Conservation (phyloP, 1,140 invertebrate species). For the Hylyphantes graminicola region DNA sequence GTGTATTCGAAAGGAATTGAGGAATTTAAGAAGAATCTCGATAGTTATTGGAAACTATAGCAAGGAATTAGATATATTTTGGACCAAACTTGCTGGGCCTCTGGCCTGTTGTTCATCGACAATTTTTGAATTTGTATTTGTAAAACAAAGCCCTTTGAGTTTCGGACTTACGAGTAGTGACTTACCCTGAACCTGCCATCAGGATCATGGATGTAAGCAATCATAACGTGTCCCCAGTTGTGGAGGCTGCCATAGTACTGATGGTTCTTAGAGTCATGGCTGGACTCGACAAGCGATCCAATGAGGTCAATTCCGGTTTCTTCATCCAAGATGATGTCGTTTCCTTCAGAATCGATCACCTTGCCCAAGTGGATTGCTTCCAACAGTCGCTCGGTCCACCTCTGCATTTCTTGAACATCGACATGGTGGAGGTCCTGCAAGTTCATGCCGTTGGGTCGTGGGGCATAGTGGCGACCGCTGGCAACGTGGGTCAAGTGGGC, state of each 20-base stretch:
- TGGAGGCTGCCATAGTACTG: conserved; percentile 70
- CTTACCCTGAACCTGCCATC: conserved; percentile 68
- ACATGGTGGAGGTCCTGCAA: conserved; percentile 67
- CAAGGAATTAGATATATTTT: too few species aligned
- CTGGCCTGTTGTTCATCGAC: too few species aligned
- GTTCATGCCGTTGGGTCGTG: conserved; percentile 71
- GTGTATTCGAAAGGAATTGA: too few species aligned
- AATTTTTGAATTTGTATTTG: too few species aligned
- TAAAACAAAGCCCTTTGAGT: too few species aligned
- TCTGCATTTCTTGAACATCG: conserved; percentile 68
- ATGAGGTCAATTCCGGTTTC: conserved; percentile 69
- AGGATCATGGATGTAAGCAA: conserved; percentile 79
- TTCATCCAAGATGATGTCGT: conserved; percentile 50
- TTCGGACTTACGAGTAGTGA: neutral
- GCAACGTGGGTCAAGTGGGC: conserved; percentile 72
- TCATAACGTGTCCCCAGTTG: conserved; percentile 68
- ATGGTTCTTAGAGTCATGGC: conserved; percentile 69
- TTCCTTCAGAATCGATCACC: conserved; percentile 42
- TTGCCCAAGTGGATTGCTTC: conserved; percentile 58
- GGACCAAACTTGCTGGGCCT: too few species aligned
- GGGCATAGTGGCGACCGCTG: conserved; percentile 75
- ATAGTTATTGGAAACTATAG: too few species aligned
- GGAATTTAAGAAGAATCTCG: too few species aligned
- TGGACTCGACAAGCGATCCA: conserved; percentile 72
- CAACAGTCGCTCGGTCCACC: conserved; percentile 62